phyloP scores from a whole-genome alignment of 2,113 vertebrate genomes.

The Oriolus oriolus region DNA sequence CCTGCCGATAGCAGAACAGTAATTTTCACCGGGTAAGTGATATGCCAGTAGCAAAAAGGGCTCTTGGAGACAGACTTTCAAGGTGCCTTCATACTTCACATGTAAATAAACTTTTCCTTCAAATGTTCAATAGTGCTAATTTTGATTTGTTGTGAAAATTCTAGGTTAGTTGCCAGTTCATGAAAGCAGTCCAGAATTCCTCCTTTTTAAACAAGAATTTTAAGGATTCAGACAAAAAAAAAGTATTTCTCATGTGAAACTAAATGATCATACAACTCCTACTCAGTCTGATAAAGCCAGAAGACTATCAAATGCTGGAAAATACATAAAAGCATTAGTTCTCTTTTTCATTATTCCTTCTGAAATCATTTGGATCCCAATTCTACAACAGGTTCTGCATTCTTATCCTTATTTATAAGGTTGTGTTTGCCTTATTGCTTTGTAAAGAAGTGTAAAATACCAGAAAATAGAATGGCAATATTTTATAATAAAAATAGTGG shows the following conservation, averaged over 20 bases:
- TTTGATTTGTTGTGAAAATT: not conserved
- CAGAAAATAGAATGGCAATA: not conserved
- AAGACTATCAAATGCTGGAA: not conserved
- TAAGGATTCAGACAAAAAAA: not conserved
- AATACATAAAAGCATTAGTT: not conserved
- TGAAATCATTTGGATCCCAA: not conserved
- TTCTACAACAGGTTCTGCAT: not conserved
- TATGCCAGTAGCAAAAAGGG: not conserved
- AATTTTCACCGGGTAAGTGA: slow-evolving; percentile 9
- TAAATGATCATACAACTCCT: not conserved
- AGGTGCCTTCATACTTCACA: not conserved
- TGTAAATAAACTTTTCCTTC: slow-evolving; percentile 25
- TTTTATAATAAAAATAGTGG: not conserved
- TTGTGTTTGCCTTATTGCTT: not conserved
- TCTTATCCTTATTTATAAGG: not conserved
- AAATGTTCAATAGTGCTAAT: not conserved
- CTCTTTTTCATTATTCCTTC: not conserved
- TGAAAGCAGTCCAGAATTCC: not conserved
- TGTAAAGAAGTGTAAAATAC: not conserved
- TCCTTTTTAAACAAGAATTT: not conserved
- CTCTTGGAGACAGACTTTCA: not conserved
- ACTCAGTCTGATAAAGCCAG: not conserved
- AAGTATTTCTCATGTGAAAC: not conserved
- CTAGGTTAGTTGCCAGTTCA: not conserved
- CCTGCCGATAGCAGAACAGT: not conserved